Conservation (phyloP, 2,797 vertebrate species). For the Xenentodon cancila region DNA sequence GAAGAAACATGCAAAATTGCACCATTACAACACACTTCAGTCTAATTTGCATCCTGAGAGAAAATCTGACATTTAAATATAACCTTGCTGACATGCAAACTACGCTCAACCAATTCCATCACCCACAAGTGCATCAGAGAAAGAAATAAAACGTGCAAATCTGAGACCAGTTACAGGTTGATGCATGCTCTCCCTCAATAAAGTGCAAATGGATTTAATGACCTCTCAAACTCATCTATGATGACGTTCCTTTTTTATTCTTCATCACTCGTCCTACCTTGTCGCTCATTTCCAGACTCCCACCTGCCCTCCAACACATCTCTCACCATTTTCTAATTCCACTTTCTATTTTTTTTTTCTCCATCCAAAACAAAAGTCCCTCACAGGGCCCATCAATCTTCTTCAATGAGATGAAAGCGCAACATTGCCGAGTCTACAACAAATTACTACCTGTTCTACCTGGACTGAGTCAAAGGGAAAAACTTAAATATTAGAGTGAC, state of each 20-base stretch:
- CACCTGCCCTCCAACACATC: conserved; percentile 13
- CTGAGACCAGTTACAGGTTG: conserved; percentile 45
- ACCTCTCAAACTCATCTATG: conserved; percentile 49
- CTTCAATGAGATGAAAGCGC: conserved; percentile 68
- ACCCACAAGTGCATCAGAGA: conserved; percentile 12
- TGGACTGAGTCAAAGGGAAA: conserved; percentile 38
- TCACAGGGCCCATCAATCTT: conserved; percentile 75
- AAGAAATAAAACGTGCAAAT: conserved; percentile 8
- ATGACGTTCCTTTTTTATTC: conserved; percentile 59
- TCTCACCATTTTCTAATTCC: conserved; percentile 51
- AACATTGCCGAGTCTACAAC: conserved; percentile 70
- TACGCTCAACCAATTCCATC: conserved; percentile 48
- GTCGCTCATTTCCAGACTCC: conserved; percentile 11
- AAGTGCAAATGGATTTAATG: conserved; percentile 65
- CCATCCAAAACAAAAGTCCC: conserved; percentile 73
- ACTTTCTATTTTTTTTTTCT: conserved; percentile 57
- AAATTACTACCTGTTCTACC: conserved; percentile 74
- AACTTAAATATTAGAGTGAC: conserved; percentile 43
- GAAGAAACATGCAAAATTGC: not conserved
- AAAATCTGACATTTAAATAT: conserved; percentile 62
- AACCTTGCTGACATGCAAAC: conserved; percentile 66
- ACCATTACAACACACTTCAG: conserved; percentile 19
- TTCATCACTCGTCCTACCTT: conserved; percentile 44
- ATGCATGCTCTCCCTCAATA: conserved; percentile 42
- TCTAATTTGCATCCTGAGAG: conserved; percentile 59